Base-by-base conservation (phyloP, 2,888 invertebrate species). In the Artemia sinica region DNA sequence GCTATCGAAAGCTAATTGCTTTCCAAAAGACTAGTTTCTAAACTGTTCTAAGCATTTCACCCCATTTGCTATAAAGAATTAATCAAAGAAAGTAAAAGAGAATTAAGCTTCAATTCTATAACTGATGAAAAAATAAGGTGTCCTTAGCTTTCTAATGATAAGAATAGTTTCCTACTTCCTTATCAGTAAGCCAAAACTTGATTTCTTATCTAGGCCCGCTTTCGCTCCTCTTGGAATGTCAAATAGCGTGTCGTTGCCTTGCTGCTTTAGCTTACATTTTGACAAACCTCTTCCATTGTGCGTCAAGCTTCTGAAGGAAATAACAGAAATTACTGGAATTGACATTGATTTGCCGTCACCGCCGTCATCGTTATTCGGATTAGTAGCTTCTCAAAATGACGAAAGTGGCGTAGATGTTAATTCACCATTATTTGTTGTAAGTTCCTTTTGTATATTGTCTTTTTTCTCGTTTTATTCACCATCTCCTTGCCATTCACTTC, bases 221-320 rank as follows among this genome's bases (percentile, higher is more conserved):
- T 94, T 91, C 78, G 86, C 89, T 1, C 83, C 85, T 28, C 79
- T 93, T 66, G 88, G 85, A 71, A 84, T 86, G 69, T 84, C 86
- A 74, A 96, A 96, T 80, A 93, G 92, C 73, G 87, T 88, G 66
- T 85, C 88, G 77, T 80, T 96, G 74, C 93, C 94, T 0, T 95
- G 95, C 0, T 89, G 88, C 76, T 96, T 94, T 79, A 88, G 88
- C 7, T 78, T 91, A 71, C 85, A 85, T 71, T 81, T 96, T 67
- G 88, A 88, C 68, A 86, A 88, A 75, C 89, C 91, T 3, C 85
- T 89, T 79, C 92, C 94, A 0, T 84, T 95, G 73, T 91, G 92
- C 74, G 80, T 86, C 49, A 85, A 85, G 28, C 80, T 92, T 51
- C 82, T 92, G 50, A 82, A 83, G 73, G 81, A 83, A 74, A 85